A percentile compares a stretch with the other conserved stretches of the same genome.
Conservation (phyloP, 2,797 vertebrate genomes). For the Moxostoma hubbsi region DNA sequence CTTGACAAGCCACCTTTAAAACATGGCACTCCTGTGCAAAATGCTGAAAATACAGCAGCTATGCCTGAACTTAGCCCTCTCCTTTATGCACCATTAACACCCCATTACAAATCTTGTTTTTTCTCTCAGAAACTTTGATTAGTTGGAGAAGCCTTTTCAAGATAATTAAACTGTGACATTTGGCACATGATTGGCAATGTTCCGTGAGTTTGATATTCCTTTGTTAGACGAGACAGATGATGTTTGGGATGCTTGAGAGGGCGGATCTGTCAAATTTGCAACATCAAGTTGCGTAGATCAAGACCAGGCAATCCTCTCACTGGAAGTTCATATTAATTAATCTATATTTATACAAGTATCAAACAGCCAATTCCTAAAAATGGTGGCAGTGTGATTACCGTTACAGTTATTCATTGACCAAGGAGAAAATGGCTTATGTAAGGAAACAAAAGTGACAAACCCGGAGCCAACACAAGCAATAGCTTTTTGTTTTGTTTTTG, state of each 20-base stretch:
- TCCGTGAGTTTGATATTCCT: slow-evolving; percentile 16
- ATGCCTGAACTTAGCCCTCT: no score
- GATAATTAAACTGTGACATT: no score
- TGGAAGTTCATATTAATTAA: slow-evolving; percentile 49
- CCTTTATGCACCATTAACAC: no score
- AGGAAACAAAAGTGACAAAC: slow-evolving; percentile 61
- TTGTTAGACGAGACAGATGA: slow-evolving; percentile 1
- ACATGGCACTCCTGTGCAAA: no score
- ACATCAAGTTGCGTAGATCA: slow-evolving; percentile 27
- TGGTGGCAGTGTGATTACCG: slow-evolving; percentile 62
- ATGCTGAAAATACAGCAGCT: no score
- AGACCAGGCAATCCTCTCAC: slow-evolving; percentile 13
- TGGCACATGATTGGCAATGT: not conserved
- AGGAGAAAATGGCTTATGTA: slow-evolving; percentile 56
- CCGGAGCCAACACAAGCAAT: slow-evolving; percentile 21
- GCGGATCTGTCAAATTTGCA: slow-evolving; percentile 43
- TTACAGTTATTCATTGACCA: slow-evolving; percentile 66
- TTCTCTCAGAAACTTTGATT: no score
- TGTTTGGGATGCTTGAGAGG: slow-evolving; percentile 5
- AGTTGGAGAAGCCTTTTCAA: no score
- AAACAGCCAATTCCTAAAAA: slow-evolving; percentile 40
- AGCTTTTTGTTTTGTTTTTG: slow-evolving; percentile 10
- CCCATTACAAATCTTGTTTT: no score
- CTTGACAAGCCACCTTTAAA: no score
- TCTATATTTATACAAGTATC: slow-evolving; percentile 47